Percentiles rank a stretch among this genome's conserved stretches.
Evolutionary conservation across 2,113 vertebrate genomes (phyloP).

Genomic region (Mus spicilegus): DNA sequence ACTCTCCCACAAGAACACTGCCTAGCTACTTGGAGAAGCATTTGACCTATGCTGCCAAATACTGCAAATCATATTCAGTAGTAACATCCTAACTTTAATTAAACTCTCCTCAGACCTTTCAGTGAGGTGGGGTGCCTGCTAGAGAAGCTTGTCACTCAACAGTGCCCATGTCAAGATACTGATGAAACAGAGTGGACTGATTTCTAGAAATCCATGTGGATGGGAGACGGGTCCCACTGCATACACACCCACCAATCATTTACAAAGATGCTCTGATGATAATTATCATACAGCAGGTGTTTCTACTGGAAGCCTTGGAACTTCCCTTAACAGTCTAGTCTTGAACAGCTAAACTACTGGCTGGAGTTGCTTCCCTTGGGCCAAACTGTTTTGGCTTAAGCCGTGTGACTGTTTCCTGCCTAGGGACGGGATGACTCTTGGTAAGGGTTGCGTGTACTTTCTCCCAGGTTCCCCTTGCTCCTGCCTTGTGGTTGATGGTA

Average conservation of each 20-base stretch:
- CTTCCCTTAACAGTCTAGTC: constrained; percentile 18
- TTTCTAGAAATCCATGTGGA: constrained; percentile 49
- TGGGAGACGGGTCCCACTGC: background rate
- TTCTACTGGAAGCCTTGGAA: constrained; percentile 30
- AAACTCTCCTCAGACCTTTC: constrained; percentile 66
- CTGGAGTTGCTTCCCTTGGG: background rate
- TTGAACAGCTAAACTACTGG: background rate
- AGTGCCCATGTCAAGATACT: constrained; percentile 68
- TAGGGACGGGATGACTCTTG: constrained; percentile 28
- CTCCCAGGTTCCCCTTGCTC: background rate
- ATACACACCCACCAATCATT: background rate
- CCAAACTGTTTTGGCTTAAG: constrained; percentile 38
- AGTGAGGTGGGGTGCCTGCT: constrained; percentile 74
- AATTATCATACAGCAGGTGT: background rate
- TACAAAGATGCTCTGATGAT: background rate
- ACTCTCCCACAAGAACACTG: background rate
- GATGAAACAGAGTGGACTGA: constrained; percentile 70
- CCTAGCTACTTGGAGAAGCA: constrained; percentile 47
- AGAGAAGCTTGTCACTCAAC: constrained; percentile 71
- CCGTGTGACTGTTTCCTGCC: constrained; percentile 9
- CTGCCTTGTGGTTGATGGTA: background rate
- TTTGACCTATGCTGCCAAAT: background rate
- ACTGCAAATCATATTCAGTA: constrained; percentile 75
- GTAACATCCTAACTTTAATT: constrained; percentile 70
- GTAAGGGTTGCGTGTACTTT: background rate